These are phyloP conservation scores for Physocephala rufipes DNA, from an alignment of 2,888 invertebrate species.

Conservation along the genomic window DNA sequence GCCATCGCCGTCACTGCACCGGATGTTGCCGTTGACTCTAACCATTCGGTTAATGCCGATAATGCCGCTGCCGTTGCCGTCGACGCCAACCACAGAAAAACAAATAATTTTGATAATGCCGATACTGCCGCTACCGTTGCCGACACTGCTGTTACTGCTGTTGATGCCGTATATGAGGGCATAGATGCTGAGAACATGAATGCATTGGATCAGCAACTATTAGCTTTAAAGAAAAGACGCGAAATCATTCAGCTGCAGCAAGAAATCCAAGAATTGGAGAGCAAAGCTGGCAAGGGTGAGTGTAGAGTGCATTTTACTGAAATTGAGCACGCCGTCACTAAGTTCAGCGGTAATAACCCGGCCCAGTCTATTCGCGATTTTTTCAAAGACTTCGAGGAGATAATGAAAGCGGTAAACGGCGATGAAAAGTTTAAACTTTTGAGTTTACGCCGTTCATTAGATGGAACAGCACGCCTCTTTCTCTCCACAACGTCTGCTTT, in stretches of 20 bases:
- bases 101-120: too few species aligned
- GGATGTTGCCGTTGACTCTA: too few species aligned
- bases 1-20: too few species aligned
- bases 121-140: too few species aligned
- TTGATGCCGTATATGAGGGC: too few species aligned
- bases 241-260: neutral
- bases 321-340: slow-evolving; percentile 21
- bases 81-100: too few species aligned
- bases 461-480: slow-evolving; percentile 23
- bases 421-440: slow-evolving; percentile 26
- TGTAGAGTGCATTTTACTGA: slow-evolving; percentile 16
- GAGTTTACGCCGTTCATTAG: slow-evolving; percentile 23
- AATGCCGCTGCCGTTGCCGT: too few species aligned
- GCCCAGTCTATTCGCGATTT: slow-evolving; percentile 10
- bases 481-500: slow-evolving; percentile 15
- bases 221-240: neutral
- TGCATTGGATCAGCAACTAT: too few species aligned
- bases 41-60: too few species aligned
- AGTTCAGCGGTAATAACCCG: slow-evolving; percentile 22
- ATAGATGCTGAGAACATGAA: too few species aligned
- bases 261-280: neutral
- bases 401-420: slow-evolving; percentile 6
- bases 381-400: slow-evolving; percentile 25
- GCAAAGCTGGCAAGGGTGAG: neutral
- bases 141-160: too few species aligned